Evolutionary conservation across 1,140 invertebrate genomes (phyloP), one percentile per base, ranked within the genome.

Genomic region (Heliconius nattereri): DNA sequence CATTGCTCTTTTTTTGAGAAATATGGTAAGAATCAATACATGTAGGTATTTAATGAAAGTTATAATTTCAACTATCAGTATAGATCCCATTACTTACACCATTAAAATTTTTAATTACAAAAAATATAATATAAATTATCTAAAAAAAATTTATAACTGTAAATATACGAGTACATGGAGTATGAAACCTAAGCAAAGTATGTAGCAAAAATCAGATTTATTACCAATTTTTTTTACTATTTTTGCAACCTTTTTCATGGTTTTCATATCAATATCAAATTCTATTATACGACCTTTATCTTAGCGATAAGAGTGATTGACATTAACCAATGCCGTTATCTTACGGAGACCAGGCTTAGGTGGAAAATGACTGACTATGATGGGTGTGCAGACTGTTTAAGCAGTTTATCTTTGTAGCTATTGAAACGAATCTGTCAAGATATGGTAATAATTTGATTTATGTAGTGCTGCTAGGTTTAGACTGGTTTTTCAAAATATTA

Each of bases 391-490:
- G 60, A 66, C 23, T 66, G 60, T 26, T 57, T 9, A 57, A 57
- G 40, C 45, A 52, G 71, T 26, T 73, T 54, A 73, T 72, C 49
- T 57, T n/a, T 60, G 16, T 52, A 71, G 19, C 40, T 13, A 78
- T 71, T 75, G 78, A 49, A 75, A 79, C 73, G 75, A 71, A 79
- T 71, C 57, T 79, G 57, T 79, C 78, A 79, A 79, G 78, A 79
- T 75, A 74, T 29, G 29, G 26, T 23, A 37, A 72, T 57, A 29
- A 71, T 77, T 71, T 71, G 60, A 49, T 79, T 66, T 80, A 76
- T 16, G 13, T 76, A 73, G 20, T 70, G 26, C 57, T 54, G 45
- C 29, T 52, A 19, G 49, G 16, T 7, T 20, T 19, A 45, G 40
- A 45, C 40, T 5, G 13, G 16, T 45, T 45, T 45, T 45, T 45